Evolutionary conservation across 2,888 invertebrate genomes (phyloP), one percentile per base, ranked within the genome.

Genomic region (Scaptomyza parva): DNA sequence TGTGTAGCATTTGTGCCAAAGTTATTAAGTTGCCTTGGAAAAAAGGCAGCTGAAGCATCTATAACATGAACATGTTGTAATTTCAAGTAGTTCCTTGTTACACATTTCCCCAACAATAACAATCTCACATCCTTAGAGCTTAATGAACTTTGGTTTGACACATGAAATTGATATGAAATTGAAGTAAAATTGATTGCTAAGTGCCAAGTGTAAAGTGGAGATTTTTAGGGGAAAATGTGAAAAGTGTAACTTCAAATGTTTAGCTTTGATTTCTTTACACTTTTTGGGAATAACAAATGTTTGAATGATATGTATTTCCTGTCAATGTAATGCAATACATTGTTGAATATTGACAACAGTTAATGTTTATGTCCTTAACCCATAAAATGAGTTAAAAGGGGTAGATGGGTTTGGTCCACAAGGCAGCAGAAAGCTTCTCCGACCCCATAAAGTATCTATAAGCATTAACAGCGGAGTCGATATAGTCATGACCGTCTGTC

Each of bases 1-100:
- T 53, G 51, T 61, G 61, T 59, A 59, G 40, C 45, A 73, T 67
- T 76, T 78, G 82, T 71, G 78, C 71, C 70, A 67, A 65, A 87
- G 82, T 87, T 82, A 85, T 85, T 79, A 78, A 87, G 76, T 65
- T 67, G 54, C 37, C 48, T 26, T 20, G 30, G 39, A 55, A 54
- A 41, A 55, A 54, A 54, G 24, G 48, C 33, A 14, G 47, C 64
- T 53, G 44, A 74, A 79, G 77, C 59, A 40, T 50, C 18, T 52
- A 73, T 73, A 48, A 55, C 12, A 18, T 37, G 17, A 51, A 5
- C 26, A 48, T 28, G 14, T 52, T 30, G n/a, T 52, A 26, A 40
- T 57, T 57, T 20, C 20, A 12, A 48, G 26, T 51, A 54, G 37
- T 57, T 47, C 43, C 2, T 30, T 30, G 17, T 35, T 35, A 20